Percentiles rank a stretch among this genome's conserved stretches.
These are phyloP conservation scores for Drosophila lacteicornis DNA, from an alignment of 1,140 invertebrate species.

Conservation along the genomic window DNA sequence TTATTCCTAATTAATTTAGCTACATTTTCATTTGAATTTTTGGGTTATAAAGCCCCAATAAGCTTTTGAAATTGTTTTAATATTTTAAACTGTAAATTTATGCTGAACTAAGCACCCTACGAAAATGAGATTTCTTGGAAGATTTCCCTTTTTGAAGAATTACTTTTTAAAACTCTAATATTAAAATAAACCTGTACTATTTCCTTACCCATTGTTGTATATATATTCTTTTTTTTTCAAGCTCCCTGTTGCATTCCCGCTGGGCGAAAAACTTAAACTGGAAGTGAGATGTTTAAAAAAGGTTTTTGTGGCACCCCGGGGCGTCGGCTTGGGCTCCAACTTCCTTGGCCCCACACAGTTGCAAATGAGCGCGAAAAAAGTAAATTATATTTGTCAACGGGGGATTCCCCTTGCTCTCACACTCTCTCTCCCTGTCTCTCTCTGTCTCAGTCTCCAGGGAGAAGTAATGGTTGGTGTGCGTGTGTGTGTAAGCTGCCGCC, in stretches of 20 bases:
- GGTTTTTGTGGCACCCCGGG: slow-evolving; percentile 60
- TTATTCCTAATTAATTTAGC: no score
- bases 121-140: not conserved
- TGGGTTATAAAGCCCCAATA: no score
- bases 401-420: slow-evolving; percentile 21
- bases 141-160: not conserved
- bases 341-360: slow-evolving; percentile 40
- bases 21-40: no score
- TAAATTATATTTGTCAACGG: slow-evolving; percentile 79
- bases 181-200: not conserved
- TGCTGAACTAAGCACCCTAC: no score
- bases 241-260: slow-evolving; percentile 19
- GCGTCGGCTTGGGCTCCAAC: slow-evolving; percentile 10
- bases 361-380: slow-evolving; percentile 76
- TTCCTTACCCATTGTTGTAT: slow-evolving; percentile 1
- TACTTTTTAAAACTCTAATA: not conserved
- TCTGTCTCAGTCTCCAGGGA: slow-evolving; percentile 5
- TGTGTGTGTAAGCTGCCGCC: slow-evolving; percentile 43
- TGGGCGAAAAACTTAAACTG: slow-evolving; percentile 50
- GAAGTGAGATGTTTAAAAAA: slow-evolving; percentile 58
- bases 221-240: not conserved
- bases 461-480: slow-evolving; percentile 28
- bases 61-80: no score
- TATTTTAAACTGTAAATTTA: no score
- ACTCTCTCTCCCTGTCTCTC: not conserved